Evolutionary conservation across 2,888 invertebrate genomes (phyloP).

Genomic region (Rhingia rostrata): DNA sequence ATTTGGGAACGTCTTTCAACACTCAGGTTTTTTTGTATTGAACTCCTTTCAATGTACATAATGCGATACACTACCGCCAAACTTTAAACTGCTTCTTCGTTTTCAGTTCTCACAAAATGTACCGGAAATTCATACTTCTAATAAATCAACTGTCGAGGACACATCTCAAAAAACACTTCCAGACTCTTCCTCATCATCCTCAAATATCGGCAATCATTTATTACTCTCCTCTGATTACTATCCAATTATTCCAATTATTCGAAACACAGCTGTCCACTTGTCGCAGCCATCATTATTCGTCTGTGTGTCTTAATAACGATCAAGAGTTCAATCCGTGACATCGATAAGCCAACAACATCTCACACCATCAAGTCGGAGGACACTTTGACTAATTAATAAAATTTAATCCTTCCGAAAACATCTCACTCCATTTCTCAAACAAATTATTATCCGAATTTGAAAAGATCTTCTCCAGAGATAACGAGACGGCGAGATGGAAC

Average conservation of each 20-base stretch:
- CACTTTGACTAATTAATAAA: conserved; percentile 73
- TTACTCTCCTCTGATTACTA: conserved; percentile 44
- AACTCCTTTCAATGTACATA: too few species aligned
- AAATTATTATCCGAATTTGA: conserved; percentile 73
- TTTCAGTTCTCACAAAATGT: too few species aligned
- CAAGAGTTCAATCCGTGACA: conserved; percentile 45
- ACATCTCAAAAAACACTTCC: too few species aligned
- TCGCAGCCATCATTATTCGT: conserved; percentile 42
- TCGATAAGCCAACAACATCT: conserved; percentile 60
- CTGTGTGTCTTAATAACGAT: conserved; percentile 55
- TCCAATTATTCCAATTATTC: conserved; percentile 67
- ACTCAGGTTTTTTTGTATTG: too few species aligned
- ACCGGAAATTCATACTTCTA: too few species aligned
- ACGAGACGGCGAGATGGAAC: conserved; percentile 19
- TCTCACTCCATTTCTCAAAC: conserved; percentile 71
- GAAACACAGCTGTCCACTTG: conserved; percentile 50
- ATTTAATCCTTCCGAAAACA: conserved; percentile 65
- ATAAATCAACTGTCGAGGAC: too few species aligned
- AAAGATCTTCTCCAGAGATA: conserved; percentile 60
- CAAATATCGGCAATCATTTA: conserved; percentile 18
- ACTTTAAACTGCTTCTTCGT: too few species aligned
- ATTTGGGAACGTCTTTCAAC: too few species aligned
- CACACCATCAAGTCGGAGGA: conserved; percentile 47
- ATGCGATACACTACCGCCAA: too few species aligned
- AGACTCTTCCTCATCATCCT: too few species aligned